Base-by-base conservation (phyloP, 2,113 vertebrate genomes). In the Calyptomena viridis region DNA sequence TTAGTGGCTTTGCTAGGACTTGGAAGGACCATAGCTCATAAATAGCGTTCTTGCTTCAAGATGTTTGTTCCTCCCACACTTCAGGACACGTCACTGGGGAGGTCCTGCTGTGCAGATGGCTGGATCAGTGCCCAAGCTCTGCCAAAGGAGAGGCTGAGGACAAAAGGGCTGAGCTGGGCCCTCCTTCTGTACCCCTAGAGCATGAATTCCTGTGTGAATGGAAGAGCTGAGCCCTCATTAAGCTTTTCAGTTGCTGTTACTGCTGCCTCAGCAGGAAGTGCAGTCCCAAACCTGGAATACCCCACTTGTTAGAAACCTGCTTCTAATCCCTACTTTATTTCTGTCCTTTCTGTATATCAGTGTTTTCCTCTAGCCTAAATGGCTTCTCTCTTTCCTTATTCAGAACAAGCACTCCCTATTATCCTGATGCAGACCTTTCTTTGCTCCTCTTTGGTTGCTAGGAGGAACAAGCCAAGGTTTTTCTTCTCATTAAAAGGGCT, bases 41-140 rank as follows among this genome's bases (percentile, higher is more conserved):
- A 92, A 50, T 17, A 93, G 40, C 1, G 4, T 35, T 53, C 49
- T 46, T 59, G 44, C 46, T 79, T 74, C 16, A 23, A 78, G 85
- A 50, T 77, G 66, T 72, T 84, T 87, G 30, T 39, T 58, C 67
- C 46, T 73, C 67, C 79, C 59, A 83, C 5, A 1, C 55, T 33
- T 9, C 46, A 82, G 75, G 78, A 25, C 1, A 2, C 1, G 2
- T 56, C 1, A 0, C 39, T 3, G 3, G 33, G 52, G 50, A 4
- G 8, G 49, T 79, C 87, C 64, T 39, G 44, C 37, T 1, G 5
- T 42, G 59, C 85, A 83, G 75, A 93, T 46, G 72, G 59, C 31
- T 80, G 92, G 18, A 71, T 33, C 16, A n/a, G 46, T 1, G 12
- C 46, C 56, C 0, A 2, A 42, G 72, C 68, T 62, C 47, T 79